Base-by-base conservation (phyloP, 2,888 invertebrate genomes). In the Sinotaia quadrata region DNA sequence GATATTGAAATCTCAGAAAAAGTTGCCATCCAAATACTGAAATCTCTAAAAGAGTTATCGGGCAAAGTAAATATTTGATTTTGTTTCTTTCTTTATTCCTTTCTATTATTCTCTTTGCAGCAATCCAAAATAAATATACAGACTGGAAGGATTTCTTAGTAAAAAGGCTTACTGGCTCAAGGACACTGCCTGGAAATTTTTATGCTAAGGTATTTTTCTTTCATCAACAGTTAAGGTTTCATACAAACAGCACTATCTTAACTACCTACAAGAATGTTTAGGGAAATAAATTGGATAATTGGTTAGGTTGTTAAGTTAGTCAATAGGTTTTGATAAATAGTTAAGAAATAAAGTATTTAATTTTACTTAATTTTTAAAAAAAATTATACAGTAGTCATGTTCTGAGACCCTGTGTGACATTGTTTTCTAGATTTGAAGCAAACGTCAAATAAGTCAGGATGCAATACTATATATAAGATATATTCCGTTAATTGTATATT, bases 91-190 rank as follows among this genome's bases (percentile, higher is more conserved):
- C n/a, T n/a, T n/a, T n/a, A n/a, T n/a, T n/a, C n/a, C n/a, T n/a
- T n/a, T 10, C 41, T 29, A 10, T 44, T 12, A 21, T 47, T 58
- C 44, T 57, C 3, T 63, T 76, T 77, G 4, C 79, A 92, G 92
- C 93, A 68, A 96, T 98, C 84, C 95, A 95, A 87, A 93, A 95
- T 85, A 97, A 96, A 90, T 95, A 95, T 88, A 92, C 92, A 75
- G 97, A 98, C 90, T 98, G 98, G 98, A 96, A 97, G 87, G 95
- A 95, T 89, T 97, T 96, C 88, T 90, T 98, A 72, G 94, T 96
- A 76, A 94, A 94, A 86, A 92, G 96, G 77, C 90, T 98, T 74
- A 97, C 97, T 0, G 97, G 97, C 24, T 96, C 97, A n/a, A 91
- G 96, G 67, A 98, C 98, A 7, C 90, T 98, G 78, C 97, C 97